Evolutionary conservation across 2,797 vertebrate species (phyloP), one percentile per base, ranked within the genome.

Genomic region (Danio aesculapii): DNA sequence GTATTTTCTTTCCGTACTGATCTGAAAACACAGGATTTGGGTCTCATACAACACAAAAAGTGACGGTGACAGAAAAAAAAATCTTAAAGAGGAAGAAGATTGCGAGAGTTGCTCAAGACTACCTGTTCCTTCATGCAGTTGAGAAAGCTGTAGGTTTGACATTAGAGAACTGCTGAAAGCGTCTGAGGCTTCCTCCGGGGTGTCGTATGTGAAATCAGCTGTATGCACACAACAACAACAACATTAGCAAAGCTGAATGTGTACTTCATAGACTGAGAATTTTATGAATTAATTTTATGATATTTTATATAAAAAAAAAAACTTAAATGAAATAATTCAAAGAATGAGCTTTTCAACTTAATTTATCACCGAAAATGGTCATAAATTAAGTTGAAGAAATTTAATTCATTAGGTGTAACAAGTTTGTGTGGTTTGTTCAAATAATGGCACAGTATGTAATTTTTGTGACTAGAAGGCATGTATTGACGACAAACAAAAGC

Each of bases 1-100:
- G 3, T 5, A 95, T 87, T 84, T 3, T 90, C 59, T 92, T 93
- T 43, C 84, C 85, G 9, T 86, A 0, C 6, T 85, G 76, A 63
- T 14, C 88, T 88, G 70, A 21, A 79, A n/a, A 62, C 17, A 59
- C 16, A 30, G 13, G 11, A 0, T 53, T 76, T 7, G 16, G n/a
- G 43, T 49, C 46, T 72, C 8, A 9, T 30, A 14, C 39, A 17
- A 30, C 3, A 30, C n/a, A 69, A 8, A 21, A 72, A 1, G 8
- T 50, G 8, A 16, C 17, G 66, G 11, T 73, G 8, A 46, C 43
- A 17, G 41, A n/a, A 12, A 17, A 52, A 1, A 2, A 50, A 6
- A 8, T 39, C 21, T 69, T 50, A 11, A 14, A 61, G n/a, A 52
- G 30, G 47, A 70, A 62, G 30, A 53, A 19, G 8, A 16, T 4